Base-by-base conservation (phyloP, 2,113 vertebrate genomes). In the Cettia cetti region DNA sequence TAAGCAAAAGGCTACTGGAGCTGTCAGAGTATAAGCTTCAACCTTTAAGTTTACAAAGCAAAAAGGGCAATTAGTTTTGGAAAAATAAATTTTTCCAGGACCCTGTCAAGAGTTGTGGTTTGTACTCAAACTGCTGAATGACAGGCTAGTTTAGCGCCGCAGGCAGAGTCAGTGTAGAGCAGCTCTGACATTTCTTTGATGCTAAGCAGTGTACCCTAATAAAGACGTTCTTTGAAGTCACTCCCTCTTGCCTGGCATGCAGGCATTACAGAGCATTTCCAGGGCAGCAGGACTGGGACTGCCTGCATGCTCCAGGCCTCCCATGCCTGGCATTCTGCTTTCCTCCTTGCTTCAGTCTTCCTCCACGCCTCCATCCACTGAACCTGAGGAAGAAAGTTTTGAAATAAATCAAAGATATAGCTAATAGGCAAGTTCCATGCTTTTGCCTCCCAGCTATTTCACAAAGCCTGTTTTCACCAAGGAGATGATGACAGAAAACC, bases 1-100 rank as follows among this genome's bases (percentile, higher is more conserved):
- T 96, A 95, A 96, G 94, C 90, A 97, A 97, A 97, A 96, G 92
- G 96, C 95, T 97, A 81, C 92, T 92, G 89, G 85, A 87, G 95
- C 97, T 97, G 97, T 98, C 97, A 98, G 95, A 92, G 79, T 89
- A 82, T 94, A 97, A 96, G 95, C 97, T 92, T 95, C 97, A 98
- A 97, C 97, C 97, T 98, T 98, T 97, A 90, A 97, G 97, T 98
- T 98, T 98, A 98, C 97, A 97, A 98, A 98, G 97, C 95, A 97
- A 97, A 98, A 97, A 97, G 96, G 98, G 97, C 98, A 98, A 98
- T 98, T 98, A 98, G 97, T 86, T 91, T 95, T 95, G 95, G 95
- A 96, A 98, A 97, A 98, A 96, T 97, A 98, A 98, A 97, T 96
- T 93, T 97, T 97, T 95, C 60, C n/a, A 52, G 83, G 90, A 60